phyloP scores from a whole-genome alignment of 37 sponge, comb jelly and placozoan genomes.

The Crambe crambe region DNA sequence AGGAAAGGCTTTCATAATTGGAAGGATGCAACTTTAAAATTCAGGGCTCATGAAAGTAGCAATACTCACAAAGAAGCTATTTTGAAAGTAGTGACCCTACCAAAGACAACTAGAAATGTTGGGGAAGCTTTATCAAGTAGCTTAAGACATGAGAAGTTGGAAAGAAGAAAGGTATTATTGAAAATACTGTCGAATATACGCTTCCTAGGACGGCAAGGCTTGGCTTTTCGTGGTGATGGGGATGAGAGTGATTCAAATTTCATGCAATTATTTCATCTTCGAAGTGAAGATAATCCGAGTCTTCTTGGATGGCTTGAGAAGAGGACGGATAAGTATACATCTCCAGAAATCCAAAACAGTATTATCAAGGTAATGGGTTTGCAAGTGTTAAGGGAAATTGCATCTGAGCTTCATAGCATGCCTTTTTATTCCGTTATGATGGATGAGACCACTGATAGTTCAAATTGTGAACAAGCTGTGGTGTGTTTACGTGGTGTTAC shows the following conservation, averaged over 20 bases:
- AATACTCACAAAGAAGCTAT: no score
- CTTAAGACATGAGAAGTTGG: not conserved
- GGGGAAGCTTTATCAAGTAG: not conserved
- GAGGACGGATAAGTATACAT: no score
- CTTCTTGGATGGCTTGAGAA: no score
- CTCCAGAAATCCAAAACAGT: not conserved
- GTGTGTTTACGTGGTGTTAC: conserved; percentile 47
- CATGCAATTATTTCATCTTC: no score
- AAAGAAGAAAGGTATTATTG: not conserved
- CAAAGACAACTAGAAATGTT: not conserved
- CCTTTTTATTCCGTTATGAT: not conserved
- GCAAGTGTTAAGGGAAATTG: not conserved
- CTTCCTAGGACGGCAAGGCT: not conserved
- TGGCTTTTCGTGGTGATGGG: no score
- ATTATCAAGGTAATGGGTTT: not conserved
- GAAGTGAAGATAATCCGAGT: no score
- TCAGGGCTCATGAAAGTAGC: no score
- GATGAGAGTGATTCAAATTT: no score
- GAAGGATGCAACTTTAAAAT: no score
- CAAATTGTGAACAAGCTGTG: conserved; percentile 20
- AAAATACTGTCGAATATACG: not conserved
- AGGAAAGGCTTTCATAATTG: no score
- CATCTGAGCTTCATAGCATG: not conserved
- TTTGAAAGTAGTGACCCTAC: no score
- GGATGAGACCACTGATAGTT: conserved; percentile 15